Conservation (phyloP, 2,797 vertebrate genomes). For the Sebastes cheni region DNA sequence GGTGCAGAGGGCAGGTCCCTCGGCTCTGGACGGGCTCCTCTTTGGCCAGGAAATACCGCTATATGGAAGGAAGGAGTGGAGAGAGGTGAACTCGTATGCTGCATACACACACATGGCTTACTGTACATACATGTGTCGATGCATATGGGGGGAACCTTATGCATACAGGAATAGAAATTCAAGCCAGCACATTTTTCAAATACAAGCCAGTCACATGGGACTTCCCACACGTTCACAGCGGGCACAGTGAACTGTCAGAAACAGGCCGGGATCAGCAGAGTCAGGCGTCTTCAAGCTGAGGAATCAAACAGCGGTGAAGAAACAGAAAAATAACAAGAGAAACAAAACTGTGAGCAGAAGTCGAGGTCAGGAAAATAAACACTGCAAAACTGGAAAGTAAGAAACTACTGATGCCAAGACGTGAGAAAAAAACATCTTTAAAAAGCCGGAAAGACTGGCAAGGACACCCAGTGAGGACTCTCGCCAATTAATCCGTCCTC, state of each 20-base stretch:
- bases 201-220: neutral
- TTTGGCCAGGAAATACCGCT: constrained; percentile 50
- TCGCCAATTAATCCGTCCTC: constrained; percentile 44
- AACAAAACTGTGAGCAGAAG: neutral
- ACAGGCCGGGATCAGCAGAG: neutral
- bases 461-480: constrained; percentile 35
- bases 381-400: constrained; percentile 5
- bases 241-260: neutral
- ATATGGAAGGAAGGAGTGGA: constrained; percentile 15
- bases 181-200: constrained; percentile 14
- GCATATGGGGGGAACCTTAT: neutral
- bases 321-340: neutral
- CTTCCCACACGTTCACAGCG: neutral
- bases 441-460: constrained; percentile 16
- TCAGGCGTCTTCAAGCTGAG: neutral
- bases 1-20: constrained; percentile 75
- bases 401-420: constrained; percentile 17
- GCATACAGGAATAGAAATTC: constrained; percentile 14
- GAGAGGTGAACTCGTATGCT: constrained; percentile 22
- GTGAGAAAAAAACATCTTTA: constrained; percentile 11
- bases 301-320: neutral
- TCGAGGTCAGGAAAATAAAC: constrained; percentile 26
- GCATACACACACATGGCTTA: neutral
- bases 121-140: constrained; percentile 15
- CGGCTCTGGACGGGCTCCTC: constrained; percentile 62